Evolutionary conservation across 2,797 vertebrate genomes (phyloP).

Genomic region (Periophthalmus magnuspinnatus): DNA sequence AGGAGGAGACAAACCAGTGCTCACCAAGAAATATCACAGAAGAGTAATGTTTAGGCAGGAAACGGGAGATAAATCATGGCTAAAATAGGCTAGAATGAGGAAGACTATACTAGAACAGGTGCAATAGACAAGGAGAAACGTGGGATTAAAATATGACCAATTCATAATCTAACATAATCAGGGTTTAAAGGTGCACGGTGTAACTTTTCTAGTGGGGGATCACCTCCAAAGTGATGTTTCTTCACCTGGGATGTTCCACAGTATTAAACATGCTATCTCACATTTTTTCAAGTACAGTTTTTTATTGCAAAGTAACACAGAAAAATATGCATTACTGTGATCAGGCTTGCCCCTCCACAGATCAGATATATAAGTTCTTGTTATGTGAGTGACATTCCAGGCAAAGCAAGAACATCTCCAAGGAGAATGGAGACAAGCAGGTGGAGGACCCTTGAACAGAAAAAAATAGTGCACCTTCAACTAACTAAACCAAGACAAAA

Average conservation of each 20-base stretch:
- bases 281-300: background rate
- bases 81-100: background rate
- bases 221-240: background rate
- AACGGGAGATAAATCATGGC: background rate
- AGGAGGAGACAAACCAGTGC: slow-evolving; percentile 36
- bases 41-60: background rate
- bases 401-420: no score
- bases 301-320: background rate
- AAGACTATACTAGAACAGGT: background rate
- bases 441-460: no score
- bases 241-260: background rate
- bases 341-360: background rate
- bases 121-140: background rate
- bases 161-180: background rate
- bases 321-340: background rate
- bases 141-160: background rate
- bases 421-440: no score
- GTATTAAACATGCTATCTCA: background rate
- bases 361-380: background rate
- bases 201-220: background rate
- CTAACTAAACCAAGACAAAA: no score
- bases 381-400: no score
- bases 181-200: background rate
- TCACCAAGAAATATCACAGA: slow-evolving; percentile 46
- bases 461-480: no score